A percentile compares a stretch with the other conserved stretches of the same genome.
Conservation (phyloP, 2,113 vertebrate genomes). For the Ariopsis seemanni region DNA sequence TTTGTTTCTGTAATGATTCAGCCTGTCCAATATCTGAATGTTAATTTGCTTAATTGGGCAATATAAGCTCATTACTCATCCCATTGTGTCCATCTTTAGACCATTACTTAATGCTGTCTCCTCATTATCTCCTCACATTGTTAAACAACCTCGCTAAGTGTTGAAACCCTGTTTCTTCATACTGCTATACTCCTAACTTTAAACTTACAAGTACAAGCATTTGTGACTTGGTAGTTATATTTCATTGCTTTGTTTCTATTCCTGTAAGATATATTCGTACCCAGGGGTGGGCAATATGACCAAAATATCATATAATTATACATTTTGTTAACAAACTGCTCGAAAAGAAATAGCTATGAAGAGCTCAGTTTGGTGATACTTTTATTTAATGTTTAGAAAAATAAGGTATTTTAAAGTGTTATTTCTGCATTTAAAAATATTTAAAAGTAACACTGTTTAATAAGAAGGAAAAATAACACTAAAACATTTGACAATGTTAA, state of each 20-base stretch:
- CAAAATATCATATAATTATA: background rate
- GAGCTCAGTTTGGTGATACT: background rate
- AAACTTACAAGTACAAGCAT: background rate
- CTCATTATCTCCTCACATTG: slow-evolving; percentile 67
- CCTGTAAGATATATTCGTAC: background rate
- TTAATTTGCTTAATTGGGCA: slow-evolving; percentile 71
- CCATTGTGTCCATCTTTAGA: slow-evolving; percentile 68
- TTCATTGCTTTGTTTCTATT: background rate
- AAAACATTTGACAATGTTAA: background rate
- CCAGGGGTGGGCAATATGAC: background rate
- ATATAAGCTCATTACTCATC: slow-evolving; percentile 71
- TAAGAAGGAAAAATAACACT: background rate
- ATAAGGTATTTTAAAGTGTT: background rate
- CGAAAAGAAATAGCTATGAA: background rate
- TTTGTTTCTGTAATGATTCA: slow-evolving; percentile 57
- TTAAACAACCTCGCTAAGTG: slow-evolving; percentile 65
- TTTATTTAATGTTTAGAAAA: background rate
- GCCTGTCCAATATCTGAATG: slow-evolving; percentile 53
- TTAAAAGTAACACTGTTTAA: background rate
- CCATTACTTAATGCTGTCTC: slow-evolving; percentile 73
- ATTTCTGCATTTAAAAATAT: background rate
- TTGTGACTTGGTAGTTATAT: background rate
- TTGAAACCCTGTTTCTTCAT: slow-evolving; percentile 26
- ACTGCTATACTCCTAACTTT: background rate
- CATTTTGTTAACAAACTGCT: background rate